phyloP scores from a whole-genome alignment of 1,140 invertebrate genomes.

The Aporrectodea caliginosa region DNA sequence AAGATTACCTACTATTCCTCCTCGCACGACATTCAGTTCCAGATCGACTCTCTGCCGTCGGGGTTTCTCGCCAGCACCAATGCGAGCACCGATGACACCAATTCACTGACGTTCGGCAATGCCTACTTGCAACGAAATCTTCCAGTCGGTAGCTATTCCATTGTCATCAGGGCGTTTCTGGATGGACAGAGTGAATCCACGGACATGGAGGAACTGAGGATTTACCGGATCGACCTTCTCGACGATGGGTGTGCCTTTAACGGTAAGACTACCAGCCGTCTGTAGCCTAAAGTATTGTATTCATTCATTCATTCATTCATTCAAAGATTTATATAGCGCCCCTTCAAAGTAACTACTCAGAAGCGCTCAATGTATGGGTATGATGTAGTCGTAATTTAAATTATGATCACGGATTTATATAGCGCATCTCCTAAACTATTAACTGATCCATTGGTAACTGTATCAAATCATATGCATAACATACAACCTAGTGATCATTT shows the following conservation, averaged over 20 bases:
- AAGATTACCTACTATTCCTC: not conserved
- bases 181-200: not conserved
- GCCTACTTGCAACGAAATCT: not conserved
- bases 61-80: not conserved
- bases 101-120: not conserved
- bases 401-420: too few relatives aligned
- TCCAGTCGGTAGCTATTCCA: not conserved
- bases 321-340: too few relatives aligned
- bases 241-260: not conserved
- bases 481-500: too few relatives aligned
- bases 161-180: not conserved
- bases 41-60: not conserved
- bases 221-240: not conserved
- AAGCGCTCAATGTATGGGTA: too few relatives aligned
- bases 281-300: too few relatives aligned
- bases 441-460: too few relatives aligned
- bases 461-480: too few relatives aligned
- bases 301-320: too few relatives aligned
- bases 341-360: too few relatives aligned
- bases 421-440: too few relatives aligned
- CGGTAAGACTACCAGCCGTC: too few relatives aligned
- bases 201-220: not conserved
- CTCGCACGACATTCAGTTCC: not conserved
- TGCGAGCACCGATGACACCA: not conserved
- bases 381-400: too few relatives aligned